These are phyloP conservation scores for Epizoanthus stellaris DNA, from an alignment of 92 coral and sea anemone species.

Conservation along the genomic window DNA sequence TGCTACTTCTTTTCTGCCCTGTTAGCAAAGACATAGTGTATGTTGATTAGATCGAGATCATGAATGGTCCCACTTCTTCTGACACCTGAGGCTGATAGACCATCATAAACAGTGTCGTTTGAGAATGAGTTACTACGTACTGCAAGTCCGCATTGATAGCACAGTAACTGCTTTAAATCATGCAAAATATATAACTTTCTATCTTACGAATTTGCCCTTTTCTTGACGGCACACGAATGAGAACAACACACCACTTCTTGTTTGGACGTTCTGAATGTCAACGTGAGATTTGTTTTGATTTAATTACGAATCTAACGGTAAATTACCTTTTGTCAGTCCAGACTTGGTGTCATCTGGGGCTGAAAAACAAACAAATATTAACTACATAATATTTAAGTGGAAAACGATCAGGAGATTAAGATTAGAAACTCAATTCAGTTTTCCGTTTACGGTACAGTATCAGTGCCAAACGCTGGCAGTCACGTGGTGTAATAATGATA, in stretches of 20 bases:
- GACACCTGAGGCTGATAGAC: not conserved
- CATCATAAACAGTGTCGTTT: not conserved
- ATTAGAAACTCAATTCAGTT: not conserved
- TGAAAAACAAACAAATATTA: not conserved
- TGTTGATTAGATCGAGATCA: not conserved
- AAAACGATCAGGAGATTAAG: too few relatives aligned
- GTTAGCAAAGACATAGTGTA: conserved; percentile 3
- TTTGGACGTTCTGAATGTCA: too few relatives aligned
- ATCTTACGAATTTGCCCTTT: too few relatives aligned
- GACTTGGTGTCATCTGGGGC: conserved; percentile 3
- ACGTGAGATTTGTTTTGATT: not conserved
- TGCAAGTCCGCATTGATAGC: too few relatives aligned
- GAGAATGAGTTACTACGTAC: too few relatives aligned
- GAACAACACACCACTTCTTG: too few relatives aligned
- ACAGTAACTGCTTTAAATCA: too few relatives aligned
- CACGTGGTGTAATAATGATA: too few relatives aligned
- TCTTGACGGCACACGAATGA: too few relatives aligned
- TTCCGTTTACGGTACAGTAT: not conserved
- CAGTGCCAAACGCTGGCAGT: too few relatives aligned
- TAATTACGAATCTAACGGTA: not conserved
- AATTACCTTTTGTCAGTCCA: conserved; percentile 17
- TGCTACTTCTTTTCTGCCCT: conserved; percentile 26
- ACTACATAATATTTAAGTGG: not conserved
- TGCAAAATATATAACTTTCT: too few relatives aligned
- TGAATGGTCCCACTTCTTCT: not conserved